Evolutionary conservation across 2,797 vertebrate species (phyloP), one percentile per base, ranked within the genome.

Genomic region (Tarsius wallacei): DNA sequence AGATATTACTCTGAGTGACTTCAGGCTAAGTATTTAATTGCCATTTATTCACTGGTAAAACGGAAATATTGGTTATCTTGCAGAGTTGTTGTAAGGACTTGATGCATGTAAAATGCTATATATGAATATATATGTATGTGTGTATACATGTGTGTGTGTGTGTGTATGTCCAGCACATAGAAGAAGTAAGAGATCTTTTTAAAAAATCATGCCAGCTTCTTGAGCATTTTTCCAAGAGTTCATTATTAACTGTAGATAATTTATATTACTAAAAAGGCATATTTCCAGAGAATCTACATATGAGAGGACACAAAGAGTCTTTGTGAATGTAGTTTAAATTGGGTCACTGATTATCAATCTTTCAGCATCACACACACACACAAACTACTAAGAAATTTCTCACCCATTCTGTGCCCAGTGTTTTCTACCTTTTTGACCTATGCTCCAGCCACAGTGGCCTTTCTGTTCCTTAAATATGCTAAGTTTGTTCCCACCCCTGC

Each of bases 371-470:
- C 21, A 93, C 13, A 57, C n/a, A 80, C 13, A 9, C 53, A 53
- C 16, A 87, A 36, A 94, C 42, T 42, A 55, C 12, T 70, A 12
- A 47, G 33, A 82, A 51, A 93, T 57, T 91, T 90, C 66, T 93
- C 47, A 51, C 19, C 26, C 19, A 61, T 51, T 84, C 55, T 77
- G 24, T 64, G 61, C 47, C 42, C 47, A 49, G 21, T 31, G 16
- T 68, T 93, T 90, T 87, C 90, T 70, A 66, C 47, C 42, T 85
- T 61, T 70, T 33, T 87, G 16, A 28, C 36, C 66, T 90, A 70
- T 51, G 17, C n/a, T 93, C 19, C 24, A 59, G 59, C 15, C 70
- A 64, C 5, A 7, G 1, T 51, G 28, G 49, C 26, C 13, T 63
- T 87, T 53, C 33, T 93, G 42, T 51, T 93, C 63, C 64, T 90